A percentile compares a stretch with the other conserved stretches of the same genome.
Evolutionary conservation across 2,113 vertebrate genomes (phyloP).

Genomic region (Callipepla squamata): DNA sequence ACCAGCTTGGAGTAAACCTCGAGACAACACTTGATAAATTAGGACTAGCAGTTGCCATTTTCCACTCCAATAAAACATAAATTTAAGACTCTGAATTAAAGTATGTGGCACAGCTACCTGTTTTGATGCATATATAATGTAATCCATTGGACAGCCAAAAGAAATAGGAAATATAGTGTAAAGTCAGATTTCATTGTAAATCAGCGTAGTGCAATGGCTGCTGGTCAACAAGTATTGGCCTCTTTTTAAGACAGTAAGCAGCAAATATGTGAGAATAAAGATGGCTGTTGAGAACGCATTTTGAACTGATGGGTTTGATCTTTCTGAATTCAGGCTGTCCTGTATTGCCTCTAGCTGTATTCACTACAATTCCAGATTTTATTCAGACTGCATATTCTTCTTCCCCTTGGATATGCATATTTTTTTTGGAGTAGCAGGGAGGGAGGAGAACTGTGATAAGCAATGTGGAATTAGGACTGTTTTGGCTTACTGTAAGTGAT

Average conservation of each 20-base stretch:
- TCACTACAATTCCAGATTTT: constrained; percentile 3
- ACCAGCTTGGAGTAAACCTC: background rate
- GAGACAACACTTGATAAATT: background rate
- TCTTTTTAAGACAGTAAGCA: background rate
- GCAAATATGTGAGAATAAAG: background rate
- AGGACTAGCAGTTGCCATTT: constrained; percentile 10
- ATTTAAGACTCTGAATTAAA: background rate
- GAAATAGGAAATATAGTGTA: background rate
- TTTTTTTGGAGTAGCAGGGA: background rate
- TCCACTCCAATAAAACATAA: constrained; percentile 14
- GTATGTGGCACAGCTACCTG: background rate
- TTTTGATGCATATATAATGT: background rate
- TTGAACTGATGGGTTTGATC: background rate
- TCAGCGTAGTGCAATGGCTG: background rate
- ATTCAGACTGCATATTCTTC: background rate
- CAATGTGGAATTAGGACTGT: background rate
- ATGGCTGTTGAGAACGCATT: background rate
- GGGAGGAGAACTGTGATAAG: background rate
- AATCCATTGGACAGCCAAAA: background rate
- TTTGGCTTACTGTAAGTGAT: constrained; percentile 14
- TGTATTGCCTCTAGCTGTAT: background rate
- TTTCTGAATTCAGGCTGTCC: constrained; percentile 2
- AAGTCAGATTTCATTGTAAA: background rate
- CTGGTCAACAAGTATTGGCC: background rate
- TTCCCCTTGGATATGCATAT: background rate